Conservation (phyloP, 1,140 invertebrate species). For the Diorhabda elongata region DNA sequence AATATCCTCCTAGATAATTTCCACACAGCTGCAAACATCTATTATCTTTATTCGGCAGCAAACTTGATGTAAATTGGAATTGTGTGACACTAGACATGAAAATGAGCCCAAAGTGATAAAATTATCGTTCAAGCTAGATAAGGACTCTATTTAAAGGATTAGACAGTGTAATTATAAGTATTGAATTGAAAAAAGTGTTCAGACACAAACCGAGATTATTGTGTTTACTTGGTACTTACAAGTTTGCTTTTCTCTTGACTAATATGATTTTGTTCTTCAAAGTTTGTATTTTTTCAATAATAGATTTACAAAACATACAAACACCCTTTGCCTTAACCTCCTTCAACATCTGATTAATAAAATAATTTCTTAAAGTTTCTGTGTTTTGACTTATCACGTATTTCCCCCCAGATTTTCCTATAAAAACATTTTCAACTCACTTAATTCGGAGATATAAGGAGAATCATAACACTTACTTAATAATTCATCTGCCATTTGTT, state of each 20-base stretch:
- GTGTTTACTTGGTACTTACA: constrained; percentile 16
- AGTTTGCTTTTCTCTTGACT: constrained; percentile 43
- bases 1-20: no score
- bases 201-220: no score
- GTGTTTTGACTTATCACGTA: constrained; percentile 55
- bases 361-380: constrained; percentile 57
- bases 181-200: no score
- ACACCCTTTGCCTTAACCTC: constrained; percentile 52
- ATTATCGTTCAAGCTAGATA: no score
- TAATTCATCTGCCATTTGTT: constrained; percentile 26
- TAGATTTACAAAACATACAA: constrained; percentile 61
- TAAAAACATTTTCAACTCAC: neutral
- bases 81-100: no score
- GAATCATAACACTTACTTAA: constrained; percentile 9
- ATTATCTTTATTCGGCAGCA: no score
- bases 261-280: constrained; percentile 59
- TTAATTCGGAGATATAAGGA: no score
- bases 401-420: constrained; percentile 15
- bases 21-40: no score
- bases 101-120: no score
- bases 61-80: no score
- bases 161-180: no score
- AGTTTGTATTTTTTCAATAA: constrained; percentile 58
- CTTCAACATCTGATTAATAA: constrained; percentile 58
- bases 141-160: no score